A percentile compares a stretch with the other conserved stretches of the same genome.
phyloP scores from a whole-genome alignment of 2,113 vertebrate genomes.

The Anas platyrhynchos region DNA sequence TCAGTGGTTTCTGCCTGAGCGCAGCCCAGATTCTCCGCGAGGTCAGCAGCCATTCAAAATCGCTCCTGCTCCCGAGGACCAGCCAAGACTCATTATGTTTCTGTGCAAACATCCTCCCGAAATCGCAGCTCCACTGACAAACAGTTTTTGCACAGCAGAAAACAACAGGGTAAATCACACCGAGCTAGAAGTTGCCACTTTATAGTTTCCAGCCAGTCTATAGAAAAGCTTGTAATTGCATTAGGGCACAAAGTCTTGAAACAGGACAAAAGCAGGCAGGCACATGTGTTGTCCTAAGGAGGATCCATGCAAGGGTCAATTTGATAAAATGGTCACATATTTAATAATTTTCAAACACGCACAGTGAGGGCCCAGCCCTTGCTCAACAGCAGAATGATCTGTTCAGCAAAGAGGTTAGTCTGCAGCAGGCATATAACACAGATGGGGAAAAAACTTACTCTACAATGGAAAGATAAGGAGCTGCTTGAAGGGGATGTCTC shows the following conservation, averaged over 20 bases:
- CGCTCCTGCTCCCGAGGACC: slow-evolving; percentile 35
- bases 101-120: slow-evolving; percentile 60
- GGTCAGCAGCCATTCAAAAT: slow-evolving; percentile 71
- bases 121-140: slow-evolving; percentile 12
- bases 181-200: neutral
- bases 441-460: neutral
- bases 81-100: slow-evolving; percentile 71
- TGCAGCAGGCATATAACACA: neutral
- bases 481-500: neutral
- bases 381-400: neutral
- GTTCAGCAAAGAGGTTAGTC: neutral
- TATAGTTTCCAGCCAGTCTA: neutral
- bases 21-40: slow-evolving; percentile 36
- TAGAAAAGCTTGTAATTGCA: neutral
- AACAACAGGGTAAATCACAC: slow-evolving; percentile 38
- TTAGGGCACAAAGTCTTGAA: neutral
- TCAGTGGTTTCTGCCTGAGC: slow-evolving; percentile 60
- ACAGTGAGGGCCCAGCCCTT: neutral
- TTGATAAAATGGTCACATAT: neutral
- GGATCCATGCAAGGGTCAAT: neutral
- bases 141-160: slow-evolving; percentile 30
- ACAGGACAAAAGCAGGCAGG: neutral
- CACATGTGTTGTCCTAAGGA: neutral
- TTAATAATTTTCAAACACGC: neutral
- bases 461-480: neutral